These are phyloP conservation scores for Leiothrix lutea DNA, from an alignment of 2,113 vertebrate species.

Conservation along the genomic window DNA sequence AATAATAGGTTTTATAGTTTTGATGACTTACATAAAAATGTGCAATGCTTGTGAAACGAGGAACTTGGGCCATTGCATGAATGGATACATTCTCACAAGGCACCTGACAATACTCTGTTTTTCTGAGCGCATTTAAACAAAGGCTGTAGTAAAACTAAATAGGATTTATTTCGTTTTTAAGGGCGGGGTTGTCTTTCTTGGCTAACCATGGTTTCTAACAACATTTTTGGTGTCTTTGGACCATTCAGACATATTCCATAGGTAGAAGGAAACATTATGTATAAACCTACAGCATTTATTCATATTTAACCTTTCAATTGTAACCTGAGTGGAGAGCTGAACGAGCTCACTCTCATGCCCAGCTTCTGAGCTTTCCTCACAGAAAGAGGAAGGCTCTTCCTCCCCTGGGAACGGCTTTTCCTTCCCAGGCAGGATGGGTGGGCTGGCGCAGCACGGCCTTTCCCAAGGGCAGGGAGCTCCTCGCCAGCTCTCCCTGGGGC, in stretches of 20 bases:
- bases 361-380: not conserved
- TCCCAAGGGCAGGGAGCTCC: not conserved
- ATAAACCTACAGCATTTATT: constrained; percentile 49
- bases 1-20: not conserved
- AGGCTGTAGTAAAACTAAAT: not conserved
- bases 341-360: not conserved
- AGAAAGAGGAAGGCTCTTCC: not conserved
- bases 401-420: not conserved
- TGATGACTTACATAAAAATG: constrained; percentile 39
- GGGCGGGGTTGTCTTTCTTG: not conserved
- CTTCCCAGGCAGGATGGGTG: not conserved
- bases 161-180: constrained; percentile 2
- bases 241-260: constrained; percentile 34
- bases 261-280: constrained; percentile 28
- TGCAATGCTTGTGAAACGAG: constrained; percentile 32
- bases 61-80: constrained; percentile 42
- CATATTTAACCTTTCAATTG: constrained; percentile 32
- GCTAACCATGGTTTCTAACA: constrained; percentile 7
- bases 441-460: not conserved
- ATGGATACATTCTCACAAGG: not conserved
- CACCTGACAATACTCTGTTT: not conserved
- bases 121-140: constrained; percentile 19
- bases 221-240: not conserved
- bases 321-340: not conserved
- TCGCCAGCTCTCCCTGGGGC: not conserved